A percentile compares a stretch with the other conserved stretches of the same genome.
phyloP scores from a whole-genome alignment of 2,888 invertebrate genomes.

The Sclerodermus sp. region DNA sequence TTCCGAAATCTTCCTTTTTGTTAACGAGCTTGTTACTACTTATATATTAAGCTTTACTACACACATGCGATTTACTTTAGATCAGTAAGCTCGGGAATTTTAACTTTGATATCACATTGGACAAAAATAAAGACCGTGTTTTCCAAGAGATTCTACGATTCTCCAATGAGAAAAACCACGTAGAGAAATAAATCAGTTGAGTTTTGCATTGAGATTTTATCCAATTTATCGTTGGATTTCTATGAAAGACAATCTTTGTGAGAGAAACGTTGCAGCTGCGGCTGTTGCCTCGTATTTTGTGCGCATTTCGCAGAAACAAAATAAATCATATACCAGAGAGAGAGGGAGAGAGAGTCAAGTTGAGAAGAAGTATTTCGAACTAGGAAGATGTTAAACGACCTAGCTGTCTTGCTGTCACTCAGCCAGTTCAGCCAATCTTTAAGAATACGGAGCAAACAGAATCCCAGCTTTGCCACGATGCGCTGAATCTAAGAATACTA shows the following conservation, averaged over 20 bases:
- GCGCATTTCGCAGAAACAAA: conserved; percentile 46
- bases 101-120: no score
- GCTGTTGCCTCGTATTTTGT: conserved; percentile 35
- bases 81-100: no score
- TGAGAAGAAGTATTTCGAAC: conserved; percentile 44
- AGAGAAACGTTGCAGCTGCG: conserved; percentile 43
- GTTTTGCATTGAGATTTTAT: no score
- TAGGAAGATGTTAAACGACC: conserved; percentile 50
- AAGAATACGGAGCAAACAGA: conserved; percentile 9
- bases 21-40: conserved; percentile 37
- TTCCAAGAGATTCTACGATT: no score
- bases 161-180: no score
- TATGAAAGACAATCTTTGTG: conserved; percentile 48
- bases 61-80: no score
- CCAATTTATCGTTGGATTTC: conserved; percentile 23
- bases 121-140: no score
- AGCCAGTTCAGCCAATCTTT: conserved; percentile 5
- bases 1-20: conserved; percentile 40
- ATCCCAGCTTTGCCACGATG: no score
- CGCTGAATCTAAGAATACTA: no score
- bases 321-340: conserved; percentile 16
- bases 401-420: conserved; percentile 52
- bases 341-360: conserved; percentile 24
- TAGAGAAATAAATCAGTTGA: no score
- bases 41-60: no score